phyloP scores from a whole-genome alignment of 2,113 vertebrate species.

The Rhipidura dahli region DNA sequence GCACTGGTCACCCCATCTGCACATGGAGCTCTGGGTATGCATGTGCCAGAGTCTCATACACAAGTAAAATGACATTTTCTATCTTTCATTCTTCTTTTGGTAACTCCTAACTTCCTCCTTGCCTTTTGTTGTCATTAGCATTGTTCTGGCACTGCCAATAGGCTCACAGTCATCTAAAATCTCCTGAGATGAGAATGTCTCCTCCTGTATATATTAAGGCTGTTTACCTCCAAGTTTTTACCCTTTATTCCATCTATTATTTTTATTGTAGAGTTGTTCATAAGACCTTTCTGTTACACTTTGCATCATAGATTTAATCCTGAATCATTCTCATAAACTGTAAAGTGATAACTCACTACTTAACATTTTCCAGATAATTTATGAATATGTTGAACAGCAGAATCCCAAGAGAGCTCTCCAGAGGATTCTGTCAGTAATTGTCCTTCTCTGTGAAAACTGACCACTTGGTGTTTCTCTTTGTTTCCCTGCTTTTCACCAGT shows the following conservation, averaged over 20 bases:
- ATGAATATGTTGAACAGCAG: not conserved
- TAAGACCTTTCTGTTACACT: not conserved
- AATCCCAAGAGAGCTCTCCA: slow-evolving; percentile 3
- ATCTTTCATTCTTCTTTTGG: not conserved
- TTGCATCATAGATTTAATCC: not conserved
- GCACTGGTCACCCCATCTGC: not conserved
- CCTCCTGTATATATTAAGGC: not conserved
- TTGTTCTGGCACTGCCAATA: not conserved
- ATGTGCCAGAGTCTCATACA: not conserved
- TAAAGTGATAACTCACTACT: not conserved
- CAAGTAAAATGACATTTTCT: not conserved
- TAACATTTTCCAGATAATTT: not conserved
- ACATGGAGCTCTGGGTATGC: not conserved
- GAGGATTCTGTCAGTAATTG: slow-evolving; percentile 9
- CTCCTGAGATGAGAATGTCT: not conserved
- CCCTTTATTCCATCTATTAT: not conserved
- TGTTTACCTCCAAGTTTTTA: not conserved
- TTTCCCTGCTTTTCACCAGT: slow-evolving; percentile 26
- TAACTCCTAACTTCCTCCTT: not conserved
- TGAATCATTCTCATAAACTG: not conserved
- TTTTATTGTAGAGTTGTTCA: not conserved
- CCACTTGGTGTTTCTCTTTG: slow-evolving; percentile 23
- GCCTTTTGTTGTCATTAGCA: not conserved
- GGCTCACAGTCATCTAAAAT: not conserved
- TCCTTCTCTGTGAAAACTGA: slow-evolving; percentile 36